Evolutionary conservation across 2,113 vertebrate species (phyloP).

Genomic region (Poeciliopsis retropinna): DNA sequence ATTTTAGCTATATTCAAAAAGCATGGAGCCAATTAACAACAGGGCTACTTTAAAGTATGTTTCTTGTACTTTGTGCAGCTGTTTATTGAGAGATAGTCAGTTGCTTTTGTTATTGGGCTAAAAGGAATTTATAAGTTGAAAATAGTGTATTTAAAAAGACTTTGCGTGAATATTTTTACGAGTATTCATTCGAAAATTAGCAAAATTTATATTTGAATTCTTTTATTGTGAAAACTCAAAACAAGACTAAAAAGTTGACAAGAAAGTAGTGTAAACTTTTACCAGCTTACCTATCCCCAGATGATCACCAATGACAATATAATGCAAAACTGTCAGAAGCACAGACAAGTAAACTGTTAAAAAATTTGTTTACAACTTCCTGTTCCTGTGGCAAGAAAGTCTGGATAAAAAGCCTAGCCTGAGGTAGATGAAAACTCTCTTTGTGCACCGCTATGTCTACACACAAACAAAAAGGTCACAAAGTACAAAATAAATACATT

Average conservation of each 20-base stretch:
- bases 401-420: too few relatives aligned
- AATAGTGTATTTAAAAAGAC: background rate
- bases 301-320: background rate
- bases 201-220: background rate
- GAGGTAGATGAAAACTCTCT: too few relatives aligned
- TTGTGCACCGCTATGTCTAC: too few relatives aligned
- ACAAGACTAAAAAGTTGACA: background rate
- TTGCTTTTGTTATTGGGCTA: background rate
- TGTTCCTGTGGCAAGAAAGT: too few relatives aligned
- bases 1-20: background rate
- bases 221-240: background rate
- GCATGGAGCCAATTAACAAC: background rate
- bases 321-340: background rate
- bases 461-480: too few relatives aligned
- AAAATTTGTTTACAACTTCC: too few relatives aligned
- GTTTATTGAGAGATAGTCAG: background rate
- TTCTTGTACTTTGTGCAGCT: background rate
- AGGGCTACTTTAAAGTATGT: background rate
- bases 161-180: background rate
- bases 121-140: background rate
- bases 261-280: background rate
- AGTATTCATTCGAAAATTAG: background rate
- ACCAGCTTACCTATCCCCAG: background rate
- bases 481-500: background rate
- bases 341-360: too few relatives aligned